These are phyloP conservation scores for Cotesia chilonis DNA, from an alignment of 1,140 invertebrate genomes.

Conservation along the genomic window DNA sequence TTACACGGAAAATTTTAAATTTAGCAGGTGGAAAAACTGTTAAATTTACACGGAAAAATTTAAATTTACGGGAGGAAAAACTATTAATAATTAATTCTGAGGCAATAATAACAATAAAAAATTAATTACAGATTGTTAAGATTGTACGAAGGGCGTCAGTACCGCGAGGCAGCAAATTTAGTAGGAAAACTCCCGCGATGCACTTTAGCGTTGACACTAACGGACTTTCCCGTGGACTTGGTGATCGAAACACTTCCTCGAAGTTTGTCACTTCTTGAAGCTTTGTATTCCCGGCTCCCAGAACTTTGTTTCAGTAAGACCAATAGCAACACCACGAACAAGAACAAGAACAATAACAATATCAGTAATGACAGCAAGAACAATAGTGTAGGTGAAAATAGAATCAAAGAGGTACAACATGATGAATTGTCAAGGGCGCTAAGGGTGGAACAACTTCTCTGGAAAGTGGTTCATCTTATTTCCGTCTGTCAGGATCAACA, in stretches of 20 bases:
- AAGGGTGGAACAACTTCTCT: slow-evolving; percentile 54
- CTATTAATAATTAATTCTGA: no score
- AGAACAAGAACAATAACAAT: no score
- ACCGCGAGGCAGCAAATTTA: slow-evolving; percentile 80
- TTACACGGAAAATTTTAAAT: no score
- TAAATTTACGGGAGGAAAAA: no score
- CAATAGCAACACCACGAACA: slow-evolving; percentile 40
- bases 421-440: slow-evolving; percentile 50
- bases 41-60: no score
- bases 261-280: slow-evolving; percentile 84
- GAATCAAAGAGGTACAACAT: slow-evolving; percentile 3
- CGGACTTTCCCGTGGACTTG: slow-evolving; percentile 85
- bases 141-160: slow-evolving; percentile 81
- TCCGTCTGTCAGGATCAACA: slow-evolving; percentile 48
- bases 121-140: slow-evolving; percentile 68
- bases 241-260: slow-evolving; percentile 88
- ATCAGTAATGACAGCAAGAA: no score
- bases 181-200: slow-evolving; percentile 77
- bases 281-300: slow-evolving; percentile 70
- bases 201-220: slow-evolving; percentile 76
- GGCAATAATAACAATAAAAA: slow-evolving; percentile 2
- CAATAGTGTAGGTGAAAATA: no score
- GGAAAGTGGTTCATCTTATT: slow-evolving; percentile 56
- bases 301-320: slow-evolving; percentile 40
- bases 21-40: no score